Conservation (phyloP, 2,888 invertebrate genomes). For the Parnassius smintheus region DNA sequence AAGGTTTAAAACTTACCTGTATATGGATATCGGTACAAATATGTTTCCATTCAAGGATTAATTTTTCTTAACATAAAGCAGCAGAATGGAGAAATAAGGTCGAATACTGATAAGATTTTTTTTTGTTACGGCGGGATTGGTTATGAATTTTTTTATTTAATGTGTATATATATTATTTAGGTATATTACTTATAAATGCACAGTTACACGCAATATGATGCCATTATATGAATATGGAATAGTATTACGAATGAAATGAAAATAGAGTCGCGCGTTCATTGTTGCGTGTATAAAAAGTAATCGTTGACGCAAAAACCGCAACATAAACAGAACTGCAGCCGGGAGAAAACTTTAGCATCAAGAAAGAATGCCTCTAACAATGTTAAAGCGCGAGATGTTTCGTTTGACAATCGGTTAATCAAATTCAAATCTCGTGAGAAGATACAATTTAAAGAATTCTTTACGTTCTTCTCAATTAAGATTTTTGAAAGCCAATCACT, state of each 20-base stretch:
- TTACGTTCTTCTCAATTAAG: background rate
- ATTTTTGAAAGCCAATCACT: background rate
- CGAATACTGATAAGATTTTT: constrained; percentile 36
- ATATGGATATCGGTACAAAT: constrained; percentile 59
- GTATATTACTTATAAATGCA: background rate
- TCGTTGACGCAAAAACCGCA: constrained; percentile 30
- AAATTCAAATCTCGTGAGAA: constrained; percentile 1
- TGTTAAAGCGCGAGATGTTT: background rate
- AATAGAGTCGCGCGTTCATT: constrained; percentile 31
- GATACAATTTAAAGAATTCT: background rate
- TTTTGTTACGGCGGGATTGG: constrained; percentile 28
- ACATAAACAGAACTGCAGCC: constrained; percentile 29
- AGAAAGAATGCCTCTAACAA: constrained; percentile 1
- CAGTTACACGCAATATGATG: constrained; percentile 16
- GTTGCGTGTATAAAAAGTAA: constrained; percentile 26
- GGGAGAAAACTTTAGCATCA: constrained; percentile 7
- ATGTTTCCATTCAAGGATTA: constrained; percentile 66
- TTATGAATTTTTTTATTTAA: background rate
- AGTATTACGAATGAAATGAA: constrained; percentile 30
- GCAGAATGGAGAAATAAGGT: constrained; percentile 44
- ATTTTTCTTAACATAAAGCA: constrained; percentile 46
- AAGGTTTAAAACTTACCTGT: constrained; percentile 63
- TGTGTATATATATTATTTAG: constrained; percentile 23
- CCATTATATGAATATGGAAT: constrained; percentile 29
- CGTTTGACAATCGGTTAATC: background rate